Base-by-base conservation (phyloP, 2,113 vertebrate genomes). In the Riparia riparia region DNA sequence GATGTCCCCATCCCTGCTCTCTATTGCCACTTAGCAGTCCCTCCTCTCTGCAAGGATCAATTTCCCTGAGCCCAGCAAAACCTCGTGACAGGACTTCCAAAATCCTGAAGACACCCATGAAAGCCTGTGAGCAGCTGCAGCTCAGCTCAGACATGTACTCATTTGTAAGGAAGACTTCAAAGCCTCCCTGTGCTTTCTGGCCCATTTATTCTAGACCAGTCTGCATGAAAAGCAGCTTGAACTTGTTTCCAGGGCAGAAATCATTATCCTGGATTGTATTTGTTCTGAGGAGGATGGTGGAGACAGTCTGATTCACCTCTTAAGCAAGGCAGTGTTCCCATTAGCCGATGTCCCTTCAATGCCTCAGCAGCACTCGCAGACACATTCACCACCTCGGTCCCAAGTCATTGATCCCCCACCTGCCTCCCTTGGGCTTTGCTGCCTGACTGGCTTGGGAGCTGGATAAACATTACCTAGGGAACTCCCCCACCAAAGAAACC, bases 341-440 rank as follows among this genome's bases (percentile, higher is more conserved):
- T 19, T 25, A 56, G 41, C 37, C 0, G 0, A 15, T 1, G n/a
- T 53, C 32, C 56, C 22, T 49, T 50, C 25, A 49, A 22, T 0
- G 0, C 31, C 29, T 28, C 47, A 0, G 3, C 41, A 72, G 68
- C 41, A 8, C 12, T 31, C 5, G 0, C 9, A 11, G 60, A 15
- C 26, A 54, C 3, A 2, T 10, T 58, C 57, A 11, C 1, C 0
- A 32, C n/a, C 45, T 63, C 0, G 45, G 45, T 26, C 69, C 12
- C 2, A 65, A 44, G 18, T 24, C 42, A n/a, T 0, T 4, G 12
- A 37, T 61, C 50, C 29, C 64, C 44, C 34, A 1, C 49, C 29
- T 21, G 26, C 16, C 39, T 47, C n/a, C 54, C 44, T 7, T 34
- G 60, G 50, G 37, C 37, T 69, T 29, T 83, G 54, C 72, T 60